phyloP scores from a whole-genome alignment of 2,888 invertebrate genomes.

The Tenthredo notha region DNA sequence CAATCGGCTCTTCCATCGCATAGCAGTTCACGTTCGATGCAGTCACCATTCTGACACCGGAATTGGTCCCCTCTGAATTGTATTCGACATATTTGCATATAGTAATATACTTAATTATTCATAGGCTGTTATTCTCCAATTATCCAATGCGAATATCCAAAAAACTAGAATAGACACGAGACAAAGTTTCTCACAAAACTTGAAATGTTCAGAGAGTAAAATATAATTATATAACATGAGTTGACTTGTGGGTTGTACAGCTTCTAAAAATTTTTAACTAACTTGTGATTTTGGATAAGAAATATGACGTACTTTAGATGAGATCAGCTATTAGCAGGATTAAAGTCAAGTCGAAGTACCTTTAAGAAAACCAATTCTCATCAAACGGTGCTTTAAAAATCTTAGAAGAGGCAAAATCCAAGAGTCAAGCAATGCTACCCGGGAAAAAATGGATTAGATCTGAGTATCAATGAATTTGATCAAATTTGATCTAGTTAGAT shows the following conservation, averaged over 20 bases:
- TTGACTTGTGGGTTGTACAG: background rate
- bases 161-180: background rate
- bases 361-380: background rate
- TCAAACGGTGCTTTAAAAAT: background rate
- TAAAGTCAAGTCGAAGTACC: background rate
- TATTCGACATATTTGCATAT: background rate
- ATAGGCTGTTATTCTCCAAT: background rate
- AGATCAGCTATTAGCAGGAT: background rate
- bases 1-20: conserved; percentile 75
- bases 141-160: background rate
- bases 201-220: background rate
- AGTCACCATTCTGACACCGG: conserved; percentile 75
- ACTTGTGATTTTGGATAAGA: background rate
- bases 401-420: background rate
- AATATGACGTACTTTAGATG: background rate
- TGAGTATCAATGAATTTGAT: too few species aligned
- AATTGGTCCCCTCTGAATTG: conserved; percentile 58
- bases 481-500: too few species aligned
- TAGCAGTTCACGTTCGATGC: conserved; percentile 74
- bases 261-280: background rate
- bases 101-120: background rate
- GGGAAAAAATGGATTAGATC: too few species aligned
- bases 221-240: background rate
- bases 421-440: background rate
- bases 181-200: background rate